Conservation (phyloP, 1,140 invertebrate genomes). For the Zaprionus lachaisei region DNA sequence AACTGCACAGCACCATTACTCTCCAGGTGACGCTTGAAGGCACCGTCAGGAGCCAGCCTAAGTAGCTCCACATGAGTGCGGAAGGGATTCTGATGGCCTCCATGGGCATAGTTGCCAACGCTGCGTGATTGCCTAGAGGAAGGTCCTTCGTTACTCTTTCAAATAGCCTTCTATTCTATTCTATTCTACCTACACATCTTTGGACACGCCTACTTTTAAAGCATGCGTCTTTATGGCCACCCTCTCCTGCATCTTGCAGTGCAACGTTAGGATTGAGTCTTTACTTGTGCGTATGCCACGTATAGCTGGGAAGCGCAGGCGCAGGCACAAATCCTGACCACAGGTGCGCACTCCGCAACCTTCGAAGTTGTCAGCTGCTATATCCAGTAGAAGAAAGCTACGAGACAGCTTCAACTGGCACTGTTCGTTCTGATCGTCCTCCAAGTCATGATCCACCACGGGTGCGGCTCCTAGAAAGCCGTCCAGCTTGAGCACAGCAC, state of each 20-base stretch:
- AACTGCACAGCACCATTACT: conserved; percentile 86
- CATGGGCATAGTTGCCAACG: conserved; percentile 85
- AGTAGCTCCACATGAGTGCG: conserved; percentile 87
- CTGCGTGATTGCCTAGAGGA: conserved; percentile 78
- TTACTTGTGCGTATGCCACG: conserved; percentile 87
- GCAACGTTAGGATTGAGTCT: conserved; percentile 87
- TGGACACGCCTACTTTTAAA: conserved; percentile 84
- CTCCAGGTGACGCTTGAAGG: conserved; percentile 86
- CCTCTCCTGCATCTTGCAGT: conserved; percentile 87
- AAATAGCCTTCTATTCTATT: neutral
- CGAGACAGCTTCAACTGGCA: conserved; percentile 71
- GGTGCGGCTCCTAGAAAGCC: conserved; percentile 71
- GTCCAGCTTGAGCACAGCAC: conserved; percentile 71
- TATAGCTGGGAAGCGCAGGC: conserved; percentile 87
- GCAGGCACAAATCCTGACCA: conserved; percentile 85
- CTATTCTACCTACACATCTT: conserved; percentile 74
- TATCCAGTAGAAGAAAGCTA: conserved; percentile 68
- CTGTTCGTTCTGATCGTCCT: conserved; percentile 48
- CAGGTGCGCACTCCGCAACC: conserved; percentile 84
- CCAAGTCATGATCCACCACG: conserved; percentile 69
- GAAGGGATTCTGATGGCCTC: conserved; percentile 86
- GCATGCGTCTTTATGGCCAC: conserved; percentile 86
- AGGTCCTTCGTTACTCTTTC: neutral
- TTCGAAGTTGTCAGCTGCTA: conserved; percentile 67
- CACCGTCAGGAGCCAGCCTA: conserved; percentile 84